Conservation (phyloP, 1,140 invertebrate species). For the Saccostrea glomerata region DNA sequence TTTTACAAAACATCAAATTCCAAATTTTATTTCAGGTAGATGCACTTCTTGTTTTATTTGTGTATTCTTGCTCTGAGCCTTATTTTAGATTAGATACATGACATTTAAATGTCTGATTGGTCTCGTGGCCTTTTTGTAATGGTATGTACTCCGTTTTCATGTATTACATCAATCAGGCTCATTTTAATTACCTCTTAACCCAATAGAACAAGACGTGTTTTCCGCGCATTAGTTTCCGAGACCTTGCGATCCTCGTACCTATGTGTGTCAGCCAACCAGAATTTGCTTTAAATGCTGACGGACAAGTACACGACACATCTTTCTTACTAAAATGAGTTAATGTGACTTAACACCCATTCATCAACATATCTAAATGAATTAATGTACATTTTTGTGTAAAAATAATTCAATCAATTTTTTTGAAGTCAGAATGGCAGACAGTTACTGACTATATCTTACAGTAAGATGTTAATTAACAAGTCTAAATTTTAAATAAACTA, state of each 20-base stretch:
- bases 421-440: not conserved
- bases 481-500: constrained; percentile 1
- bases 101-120: too few relatives aligned
- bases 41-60: too few relatives aligned
- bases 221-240: not conserved
- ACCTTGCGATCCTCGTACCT: not conserved
- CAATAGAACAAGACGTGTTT: constrained; percentile 10
- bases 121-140: too few relatives aligned
- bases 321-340: constrained; percentile 8
- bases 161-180: not conserved
- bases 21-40: too few relatives aligned
- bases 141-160: not conserved
- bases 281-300: not conserved
- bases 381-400: constrained; percentile 1
- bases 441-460: not conserved
- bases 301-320: not conserved
- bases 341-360: not conserved
- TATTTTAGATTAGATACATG: too few relatives aligned
- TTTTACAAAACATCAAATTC: too few relatives aligned
- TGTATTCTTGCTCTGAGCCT: too few relatives aligned
- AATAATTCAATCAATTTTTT: constrained; percentile 1
- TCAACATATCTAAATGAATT: not conserved
- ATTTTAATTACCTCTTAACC: constrained; percentile 10
- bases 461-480: not conserved
- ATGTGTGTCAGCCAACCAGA: not conserved